phyloP scores from a whole-genome alignment of 2,797 vertebrate genomes.

The Spatula clypeata region DNA sequence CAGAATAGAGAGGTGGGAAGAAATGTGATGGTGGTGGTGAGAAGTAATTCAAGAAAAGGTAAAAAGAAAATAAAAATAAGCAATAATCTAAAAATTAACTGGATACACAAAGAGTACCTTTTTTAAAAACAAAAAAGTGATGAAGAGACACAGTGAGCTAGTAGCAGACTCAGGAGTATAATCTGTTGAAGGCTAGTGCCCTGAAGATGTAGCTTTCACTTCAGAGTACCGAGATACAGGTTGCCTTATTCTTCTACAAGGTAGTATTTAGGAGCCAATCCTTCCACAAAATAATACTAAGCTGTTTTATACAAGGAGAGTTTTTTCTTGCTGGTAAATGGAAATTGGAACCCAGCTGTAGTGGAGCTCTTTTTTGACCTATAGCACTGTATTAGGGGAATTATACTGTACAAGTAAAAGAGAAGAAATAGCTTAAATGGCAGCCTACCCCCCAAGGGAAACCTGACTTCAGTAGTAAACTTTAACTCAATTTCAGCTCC shows the following conservation, averaged over 20 bases:
- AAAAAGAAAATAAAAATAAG: background rate
- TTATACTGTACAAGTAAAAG: conserved; percentile 35
- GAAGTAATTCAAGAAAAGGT: background rate
- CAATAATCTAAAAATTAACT: background rate
- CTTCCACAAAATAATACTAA: conserved; percentile 3
- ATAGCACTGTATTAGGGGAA: conserved; percentile 44
- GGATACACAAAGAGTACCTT: background rate
- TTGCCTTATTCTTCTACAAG: background rate
- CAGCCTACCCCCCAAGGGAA: conserved; percentile 54
- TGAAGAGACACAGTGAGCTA: background rate
- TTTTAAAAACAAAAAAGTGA: background rate
- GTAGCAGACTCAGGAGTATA: background rate
- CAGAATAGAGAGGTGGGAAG: rapidly evolving
- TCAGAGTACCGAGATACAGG: background rate
- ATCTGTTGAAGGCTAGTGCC: background rate
- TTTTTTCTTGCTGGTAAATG: conserved; percentile 5
- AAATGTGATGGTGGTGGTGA: background rate
- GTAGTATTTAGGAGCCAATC: background rate
- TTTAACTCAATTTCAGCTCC: conserved; percentile 55
- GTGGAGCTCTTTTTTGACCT: conserved; percentile 25
- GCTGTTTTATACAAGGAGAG: background rate
- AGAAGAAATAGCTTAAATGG: conserved; percentile 49
- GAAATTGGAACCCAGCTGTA: background rate
- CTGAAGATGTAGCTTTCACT: background rate
- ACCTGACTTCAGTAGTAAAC: conserved; percentile 32